These are phyloP conservation scores for Manis pentadactyla DNA, from an alignment of 2,797 vertebrate species.

Conservation along the genomic window DNA sequence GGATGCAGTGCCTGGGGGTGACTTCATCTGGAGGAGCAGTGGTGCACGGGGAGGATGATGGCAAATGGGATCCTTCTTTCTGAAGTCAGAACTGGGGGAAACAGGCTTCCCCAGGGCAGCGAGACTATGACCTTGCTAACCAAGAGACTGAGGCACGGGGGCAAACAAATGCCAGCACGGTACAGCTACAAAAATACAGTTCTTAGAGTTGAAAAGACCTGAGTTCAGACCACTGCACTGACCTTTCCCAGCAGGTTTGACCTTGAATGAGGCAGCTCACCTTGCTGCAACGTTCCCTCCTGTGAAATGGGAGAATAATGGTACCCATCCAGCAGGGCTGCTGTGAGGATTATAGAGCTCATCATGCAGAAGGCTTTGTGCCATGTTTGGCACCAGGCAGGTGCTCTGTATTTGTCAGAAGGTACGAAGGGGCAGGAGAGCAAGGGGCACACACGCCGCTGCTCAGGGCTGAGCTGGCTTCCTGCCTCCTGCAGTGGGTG, in stretches of 20 bases:
- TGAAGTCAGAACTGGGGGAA: background rate
- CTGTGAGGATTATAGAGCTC: background rate
- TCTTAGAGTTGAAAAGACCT: background rate
- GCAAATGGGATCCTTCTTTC: background rate
- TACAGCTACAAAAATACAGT: background rate
- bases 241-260: background rate
- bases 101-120: background rate
- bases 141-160: background rate
- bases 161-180: background rate
- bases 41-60: rapidly evolving
- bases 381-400: rapidly evolving
- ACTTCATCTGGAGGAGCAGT: background rate
- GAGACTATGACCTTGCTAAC: background rate
- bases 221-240: background rate
- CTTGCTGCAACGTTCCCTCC: background rate
- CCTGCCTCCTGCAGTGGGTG: background rate
- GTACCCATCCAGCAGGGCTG: no score
- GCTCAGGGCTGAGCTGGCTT: background rate
- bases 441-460: background rate
- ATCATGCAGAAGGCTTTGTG: background rate
- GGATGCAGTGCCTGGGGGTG: background rate
- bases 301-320: background rate
- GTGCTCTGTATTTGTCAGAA: background rate
- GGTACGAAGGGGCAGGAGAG: background rate
- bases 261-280: background rate